Percentiles rank a stretch among this genome's conserved stretches.
phyloP scores from a whole-genome alignment of 2,113 vertebrate species.

The Formicarius rufipectus region DNA sequence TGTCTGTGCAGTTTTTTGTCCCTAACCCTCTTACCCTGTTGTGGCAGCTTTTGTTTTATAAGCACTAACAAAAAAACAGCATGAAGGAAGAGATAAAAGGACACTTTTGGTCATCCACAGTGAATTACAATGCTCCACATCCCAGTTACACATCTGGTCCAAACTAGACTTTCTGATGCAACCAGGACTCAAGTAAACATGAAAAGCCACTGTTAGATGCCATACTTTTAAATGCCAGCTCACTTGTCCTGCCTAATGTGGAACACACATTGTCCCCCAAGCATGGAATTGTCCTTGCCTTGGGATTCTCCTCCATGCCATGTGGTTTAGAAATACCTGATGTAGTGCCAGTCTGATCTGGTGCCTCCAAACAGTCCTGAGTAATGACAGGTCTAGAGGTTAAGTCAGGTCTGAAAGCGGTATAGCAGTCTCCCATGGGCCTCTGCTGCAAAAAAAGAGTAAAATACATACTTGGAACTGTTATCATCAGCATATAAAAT shows the following conservation, averaged over 20 bases:
- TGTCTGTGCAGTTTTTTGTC: not conserved
- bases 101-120: not conserved
- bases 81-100: not conserved
- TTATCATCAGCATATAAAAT: not conserved
- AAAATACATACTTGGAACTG: not conserved
- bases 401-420: not conserved
- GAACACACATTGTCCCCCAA: not conserved
- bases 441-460: not conserved
- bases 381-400: not conserved
- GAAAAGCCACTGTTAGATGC: not conserved
- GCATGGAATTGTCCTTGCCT: not conserved
- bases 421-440: not conserved
- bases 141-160: not conserved
- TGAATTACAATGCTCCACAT: not conserved
- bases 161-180: not conserved
- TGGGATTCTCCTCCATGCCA: not conserved
- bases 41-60: not conserved
- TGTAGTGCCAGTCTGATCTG: not conserved
- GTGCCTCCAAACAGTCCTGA: not conserved
- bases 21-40: not conserved
- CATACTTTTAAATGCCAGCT: not conserved
- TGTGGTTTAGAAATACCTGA: not conserved
- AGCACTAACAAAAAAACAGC: not conserved
- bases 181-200: not conserved
- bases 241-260: not conserved